A percentile compares a stretch with the other conserved stretches of the same genome.
phyloP scores from a whole-genome alignment of 2,113 vertebrate species.

The Gnathonemus echidnorhynchus region DNA sequence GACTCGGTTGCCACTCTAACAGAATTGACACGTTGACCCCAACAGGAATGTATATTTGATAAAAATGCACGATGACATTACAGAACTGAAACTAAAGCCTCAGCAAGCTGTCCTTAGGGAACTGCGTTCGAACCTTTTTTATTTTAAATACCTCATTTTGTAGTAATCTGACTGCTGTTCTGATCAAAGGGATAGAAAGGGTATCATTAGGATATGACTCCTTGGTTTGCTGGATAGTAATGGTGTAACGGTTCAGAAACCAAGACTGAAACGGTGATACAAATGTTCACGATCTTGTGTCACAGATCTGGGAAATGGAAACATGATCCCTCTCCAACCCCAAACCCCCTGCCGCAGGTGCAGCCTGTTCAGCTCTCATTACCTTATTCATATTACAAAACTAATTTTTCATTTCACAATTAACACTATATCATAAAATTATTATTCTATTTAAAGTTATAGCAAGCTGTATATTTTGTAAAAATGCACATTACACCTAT shows the following conservation, averaged over 20 bases:
- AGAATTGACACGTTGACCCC: neutral
- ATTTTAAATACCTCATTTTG: neutral
- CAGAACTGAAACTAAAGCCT: neutral
- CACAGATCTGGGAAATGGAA: neutral
- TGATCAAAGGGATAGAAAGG: neutral
- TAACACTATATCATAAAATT: neutral
- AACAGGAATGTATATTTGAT: neutral
- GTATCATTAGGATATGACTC: neutral
- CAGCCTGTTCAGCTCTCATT: neutral
- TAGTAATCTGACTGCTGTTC: neutral
- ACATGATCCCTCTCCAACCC: neutral
- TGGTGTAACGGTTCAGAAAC: neutral
- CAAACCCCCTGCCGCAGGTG: neutral
- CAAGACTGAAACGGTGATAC: neutral
- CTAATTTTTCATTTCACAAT: neutral
- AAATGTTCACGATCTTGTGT: neutral
- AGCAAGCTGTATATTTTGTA: neutral
- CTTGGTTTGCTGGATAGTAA: neutral
- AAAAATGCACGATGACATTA: neutral
- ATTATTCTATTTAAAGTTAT: neutral
- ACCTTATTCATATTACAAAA: neutral
- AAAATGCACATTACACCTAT: neutral
- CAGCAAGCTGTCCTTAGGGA: neutral
- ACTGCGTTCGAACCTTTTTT: neutral
- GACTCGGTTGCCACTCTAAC: neutral